These are phyloP conservation scores for Rousettus madagascariensis DNA, from an alignment of 2,797 vertebrate genomes.

Conservation along the genomic window DNA sequence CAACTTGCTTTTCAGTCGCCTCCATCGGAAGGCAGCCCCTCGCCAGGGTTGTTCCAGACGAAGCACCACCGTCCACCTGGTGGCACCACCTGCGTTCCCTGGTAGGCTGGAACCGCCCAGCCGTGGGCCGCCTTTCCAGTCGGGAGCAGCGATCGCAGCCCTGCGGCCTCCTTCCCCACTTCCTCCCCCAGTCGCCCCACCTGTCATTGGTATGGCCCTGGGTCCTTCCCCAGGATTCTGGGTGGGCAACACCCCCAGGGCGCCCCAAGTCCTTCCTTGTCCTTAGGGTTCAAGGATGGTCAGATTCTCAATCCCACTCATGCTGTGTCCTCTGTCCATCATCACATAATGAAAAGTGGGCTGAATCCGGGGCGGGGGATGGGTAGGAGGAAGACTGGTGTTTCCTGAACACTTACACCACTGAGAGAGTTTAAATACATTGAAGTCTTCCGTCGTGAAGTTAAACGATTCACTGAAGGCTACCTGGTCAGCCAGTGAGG, in stretches of 20 bases:
- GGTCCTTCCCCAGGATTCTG: neutral
- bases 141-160: neutral
- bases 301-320: neutral
- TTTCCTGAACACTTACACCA: neutral
- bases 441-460: neutral
- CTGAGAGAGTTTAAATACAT: neutral
- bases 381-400: neutral
- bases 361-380: neutral
- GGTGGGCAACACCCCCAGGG: too few species aligned
- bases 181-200: neutral
- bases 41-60: neutral
- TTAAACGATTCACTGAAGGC: neutral
- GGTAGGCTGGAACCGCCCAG: neutral
- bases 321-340: neutral
- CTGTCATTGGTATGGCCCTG: neutral
- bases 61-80: neutral
- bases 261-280: neutral
- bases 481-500: neutral
- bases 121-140: neutral
- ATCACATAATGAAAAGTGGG: neutral
- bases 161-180: neutral
- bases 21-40: neutral
- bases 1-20: neutral
- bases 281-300: neutral
- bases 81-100: neutral